phyloP scores from a whole-genome alignment of 2,888 invertebrate genomes.

The Diplolepis rosae region DNA sequence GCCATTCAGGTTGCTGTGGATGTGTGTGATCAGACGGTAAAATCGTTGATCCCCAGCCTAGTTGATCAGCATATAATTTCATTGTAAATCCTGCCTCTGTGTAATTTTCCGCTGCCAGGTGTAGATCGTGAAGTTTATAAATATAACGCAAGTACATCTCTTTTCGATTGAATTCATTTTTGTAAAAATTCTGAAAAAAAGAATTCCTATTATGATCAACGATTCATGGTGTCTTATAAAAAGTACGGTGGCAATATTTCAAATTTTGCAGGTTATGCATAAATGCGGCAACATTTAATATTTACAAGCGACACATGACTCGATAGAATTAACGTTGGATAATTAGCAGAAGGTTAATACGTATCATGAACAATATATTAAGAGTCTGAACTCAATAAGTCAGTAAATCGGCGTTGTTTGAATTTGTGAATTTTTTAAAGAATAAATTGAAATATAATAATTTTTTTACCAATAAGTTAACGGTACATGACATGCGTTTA shows the following conservation, averaged over 20 bases:
- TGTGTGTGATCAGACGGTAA: conserved; percentile 80
- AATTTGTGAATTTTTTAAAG: too few relatives aligned
- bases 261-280: background rate
- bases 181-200: conserved; percentile 89
- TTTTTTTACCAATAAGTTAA: conserved; percentile 86
- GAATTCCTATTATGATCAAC: conserved; percentile 50
- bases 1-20: conserved; percentile 88
- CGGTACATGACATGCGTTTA: conserved; percentile 97
- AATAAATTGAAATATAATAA: background rate
- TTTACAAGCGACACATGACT: conserved; percentile 19
- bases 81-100: conserved; percentile 96
- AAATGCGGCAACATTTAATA: background rate
- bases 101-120: conserved; percentile 92
- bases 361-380: background rate
- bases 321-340: conserved; percentile 44
- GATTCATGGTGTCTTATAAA: background rate
- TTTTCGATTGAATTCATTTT: conserved; percentile 94
- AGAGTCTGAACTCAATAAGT: too few relatives aligned
- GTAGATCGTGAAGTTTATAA: conserved; percentile 94
- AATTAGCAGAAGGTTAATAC: conserved; percentile 42
- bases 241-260: conserved; percentile 22
- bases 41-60: conserved; percentile 86
- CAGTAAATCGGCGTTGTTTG: too few relatives aligned
- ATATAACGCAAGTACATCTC: conserved; percentile 97
- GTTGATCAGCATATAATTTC: conserved; percentile 92